Conservation (phyloP, 2,797 vertebrate genomes). For the Chelmon rostratus region DNA sequence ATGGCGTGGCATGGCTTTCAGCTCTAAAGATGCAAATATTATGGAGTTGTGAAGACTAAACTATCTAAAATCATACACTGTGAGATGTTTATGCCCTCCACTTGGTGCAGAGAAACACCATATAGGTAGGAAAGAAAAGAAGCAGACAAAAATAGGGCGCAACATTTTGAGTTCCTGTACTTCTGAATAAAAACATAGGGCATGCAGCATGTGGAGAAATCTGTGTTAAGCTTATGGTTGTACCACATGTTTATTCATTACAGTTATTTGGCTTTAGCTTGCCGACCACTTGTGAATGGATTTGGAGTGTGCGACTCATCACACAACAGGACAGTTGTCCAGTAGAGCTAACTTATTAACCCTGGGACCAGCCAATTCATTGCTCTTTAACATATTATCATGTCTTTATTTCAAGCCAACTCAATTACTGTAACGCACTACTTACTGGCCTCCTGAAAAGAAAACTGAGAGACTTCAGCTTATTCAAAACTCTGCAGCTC, state of each 20-base stretch:
- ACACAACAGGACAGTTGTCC: no score
- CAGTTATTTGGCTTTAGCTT: slow-evolving; percentile 13
- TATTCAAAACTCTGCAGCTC: no score
- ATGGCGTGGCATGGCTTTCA: not conserved
- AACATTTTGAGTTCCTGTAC: not conserved
- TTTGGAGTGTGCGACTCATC: slow-evolving; percentile 8
- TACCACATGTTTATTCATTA: slow-evolving; percentile 10
- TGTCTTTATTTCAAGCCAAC: no score
- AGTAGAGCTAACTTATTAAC: not conserved
- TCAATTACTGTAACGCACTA: no score
- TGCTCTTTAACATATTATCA: not conserved
- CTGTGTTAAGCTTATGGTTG: not conserved
- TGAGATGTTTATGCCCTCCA: not conserved
- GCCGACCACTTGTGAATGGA: slow-evolving; percentile 23
- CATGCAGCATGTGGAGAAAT: not conserved
- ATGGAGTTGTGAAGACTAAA: not conserved
- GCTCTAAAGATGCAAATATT: not conserved
- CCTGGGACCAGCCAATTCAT: slow-evolving; percentile 13
- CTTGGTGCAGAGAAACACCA: not conserved
- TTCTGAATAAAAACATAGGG: slow-evolving; percentile 15
- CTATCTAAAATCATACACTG: not conserved
- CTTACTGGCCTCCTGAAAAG: no score
- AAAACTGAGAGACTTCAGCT: no score
- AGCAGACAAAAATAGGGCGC: no score
- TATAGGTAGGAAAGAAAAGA: no score